Conservation (phyloP, 2,113 vertebrate species). For the Sinocyclocheilus maitianheensis region DNA sequence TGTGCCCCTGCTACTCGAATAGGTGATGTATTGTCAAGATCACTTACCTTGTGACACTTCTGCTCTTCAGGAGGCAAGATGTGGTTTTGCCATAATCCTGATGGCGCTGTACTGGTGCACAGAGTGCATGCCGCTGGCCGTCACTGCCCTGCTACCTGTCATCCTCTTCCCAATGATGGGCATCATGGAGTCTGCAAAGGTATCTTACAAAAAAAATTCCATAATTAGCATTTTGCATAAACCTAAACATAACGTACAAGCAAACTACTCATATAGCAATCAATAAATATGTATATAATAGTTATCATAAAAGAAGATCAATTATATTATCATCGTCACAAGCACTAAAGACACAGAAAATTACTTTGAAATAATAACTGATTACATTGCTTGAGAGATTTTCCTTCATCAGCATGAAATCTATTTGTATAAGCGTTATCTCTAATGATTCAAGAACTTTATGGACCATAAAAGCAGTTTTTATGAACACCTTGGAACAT, state of each 20-base stretch:
- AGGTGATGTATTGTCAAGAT: not conserved
- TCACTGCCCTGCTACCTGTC: constrained; percentile 87
- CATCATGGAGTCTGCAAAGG: constrained; percentile 84
- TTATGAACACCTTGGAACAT: not conserved
- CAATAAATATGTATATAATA: not conserved
- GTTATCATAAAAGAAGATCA: not conserved
- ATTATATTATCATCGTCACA: not conserved
- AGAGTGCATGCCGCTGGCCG: constrained; percentile 86
- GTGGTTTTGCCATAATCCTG: constrained; percentile 85
- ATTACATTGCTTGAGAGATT: not conserved
- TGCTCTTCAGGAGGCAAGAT: constrained; percentile 79
- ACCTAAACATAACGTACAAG: not conserved
- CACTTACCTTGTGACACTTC: not conserved
- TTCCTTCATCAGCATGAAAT: constrained; percentile 5
- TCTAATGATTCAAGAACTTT: constrained; percentile 46
- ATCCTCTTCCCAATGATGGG: constrained; percentile 90
- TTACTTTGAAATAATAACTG: too few species aligned
- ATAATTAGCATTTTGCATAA: not conserved
- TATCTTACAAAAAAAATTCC: constrained; percentile 60
- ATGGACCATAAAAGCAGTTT: constrained; percentile 46
- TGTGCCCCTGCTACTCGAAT: not conserved
- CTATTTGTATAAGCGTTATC: not conserved
- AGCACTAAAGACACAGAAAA: not conserved
- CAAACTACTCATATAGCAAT: not conserved
- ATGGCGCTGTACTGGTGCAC: constrained; percentile 95